These are phyloP conservation scores for Amblyopsis hoosieri DNA, from an alignment of 2,797 vertebrate species.

Conservation along the genomic window DNA sequence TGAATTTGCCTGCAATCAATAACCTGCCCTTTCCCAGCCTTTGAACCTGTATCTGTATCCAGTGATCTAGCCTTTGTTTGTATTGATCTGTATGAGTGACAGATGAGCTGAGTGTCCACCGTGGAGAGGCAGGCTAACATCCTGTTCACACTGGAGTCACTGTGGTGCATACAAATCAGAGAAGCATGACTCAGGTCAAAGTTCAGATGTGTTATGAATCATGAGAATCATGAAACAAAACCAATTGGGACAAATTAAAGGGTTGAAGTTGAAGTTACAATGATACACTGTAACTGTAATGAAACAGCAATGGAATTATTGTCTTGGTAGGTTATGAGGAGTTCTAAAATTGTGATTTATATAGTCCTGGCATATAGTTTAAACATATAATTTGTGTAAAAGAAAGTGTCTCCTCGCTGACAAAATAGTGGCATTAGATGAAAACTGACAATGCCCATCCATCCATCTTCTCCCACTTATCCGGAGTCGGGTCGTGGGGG, in stretches of 20 bases:
- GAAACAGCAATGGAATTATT: neutral
- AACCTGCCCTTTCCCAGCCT: conserved; percentile 28
- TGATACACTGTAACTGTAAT: too few relatives aligned
- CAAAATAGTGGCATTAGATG: neutral
- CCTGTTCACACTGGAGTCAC: conserved; percentile 12
- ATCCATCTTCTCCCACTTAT: too few relatives aligned
- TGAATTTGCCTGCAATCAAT: conserved; percentile 51
- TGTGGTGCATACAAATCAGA: conserved; percentile 47
- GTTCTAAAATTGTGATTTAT: too few relatives aligned
- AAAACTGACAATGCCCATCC: neutral
- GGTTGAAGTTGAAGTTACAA: too few relatives aligned
- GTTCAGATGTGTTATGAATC: conserved; percentile 24
- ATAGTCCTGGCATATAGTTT: neutral
- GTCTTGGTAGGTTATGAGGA: too few relatives aligned
- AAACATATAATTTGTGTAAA: neutral
- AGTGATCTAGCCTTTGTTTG: conserved; percentile 40
- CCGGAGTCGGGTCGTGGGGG: too few relatives aligned
- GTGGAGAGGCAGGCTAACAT: conserved; percentile 7
- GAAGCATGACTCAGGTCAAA: conserved; percentile 42
- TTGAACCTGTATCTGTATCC: conserved; percentile 53
- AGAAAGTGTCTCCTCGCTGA: neutral
- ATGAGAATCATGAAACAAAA: neutral
- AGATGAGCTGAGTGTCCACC: conserved; percentile 23
- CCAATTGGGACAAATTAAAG: conserved; percentile 9
- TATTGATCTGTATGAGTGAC: conserved; percentile 57